Base-by-base conservation (phyloP, 2,113 vertebrate genomes). In the Clupea harengus region DNA sequence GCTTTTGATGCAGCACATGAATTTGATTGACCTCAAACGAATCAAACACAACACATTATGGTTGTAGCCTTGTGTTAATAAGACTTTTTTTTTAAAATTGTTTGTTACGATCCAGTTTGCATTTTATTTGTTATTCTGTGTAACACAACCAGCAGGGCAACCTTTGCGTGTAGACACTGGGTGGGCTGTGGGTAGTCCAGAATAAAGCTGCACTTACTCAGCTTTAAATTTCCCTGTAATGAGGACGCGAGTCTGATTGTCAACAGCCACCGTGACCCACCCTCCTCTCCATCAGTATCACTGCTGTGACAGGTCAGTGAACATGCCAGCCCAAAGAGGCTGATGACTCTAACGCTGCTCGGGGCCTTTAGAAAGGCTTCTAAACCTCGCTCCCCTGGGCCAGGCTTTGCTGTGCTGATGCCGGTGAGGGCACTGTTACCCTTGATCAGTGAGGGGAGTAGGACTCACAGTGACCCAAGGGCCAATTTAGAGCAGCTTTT, bases 361-460 rank as follows among this genome's bases (percentile, higher is more conserved):
- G 49, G 2, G 28, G 25, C 28, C 28, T 39, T 78, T 32, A 11
- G 28, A 3, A 78, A 78, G 72, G 15, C 72, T 32, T 17, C 28
- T 78, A 78, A 78, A 32, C 13, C 72, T 39, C 28, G 20, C n/a
- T 78, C 81, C 82, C 25, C 47, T 72, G 64, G 85, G 81, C 82
- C 84, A 15, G 9, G 50, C 86, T 84, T 85, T 82, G 80, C 80
- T 86, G 25, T 89, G 86, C 87, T 54, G 87, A 87, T 88, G 81
- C 84, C 87, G 86, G 54, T 52, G 32, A 57, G 84, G 81, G 88
- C 88, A 82, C 88, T 82, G 86, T 84, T 91, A 88, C 88, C 88
- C 87, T 89, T 89, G 84, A 84, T 72, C 81, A 87, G 88, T 2
- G 72, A 39, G 72, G 25, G 28, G 72, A 72, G 81, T 54, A 83